Percentiles rank a stretch among this genome's conserved stretches.
Conservation (phyloP, 2,113 vertebrate species). For the Sturnus vulgaris region DNA sequence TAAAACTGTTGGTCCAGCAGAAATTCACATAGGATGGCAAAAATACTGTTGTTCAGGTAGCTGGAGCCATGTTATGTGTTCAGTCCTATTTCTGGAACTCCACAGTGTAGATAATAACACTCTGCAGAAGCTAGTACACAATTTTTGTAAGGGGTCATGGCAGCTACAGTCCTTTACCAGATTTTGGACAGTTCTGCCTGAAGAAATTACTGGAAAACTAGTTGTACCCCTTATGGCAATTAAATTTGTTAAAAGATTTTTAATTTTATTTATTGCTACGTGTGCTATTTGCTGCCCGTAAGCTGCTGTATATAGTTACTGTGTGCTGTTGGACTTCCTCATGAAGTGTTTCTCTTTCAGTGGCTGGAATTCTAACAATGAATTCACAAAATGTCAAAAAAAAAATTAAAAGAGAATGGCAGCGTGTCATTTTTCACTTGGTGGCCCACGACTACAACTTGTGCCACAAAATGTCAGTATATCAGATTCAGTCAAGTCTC, state of each 20-base stretch:
- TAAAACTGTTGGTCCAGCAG: neutral
- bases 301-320: neutral
- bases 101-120: rapidly evolving
- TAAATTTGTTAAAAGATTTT: neutral
- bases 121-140: neutral
- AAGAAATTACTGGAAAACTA: neutral
- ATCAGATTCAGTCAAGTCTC: neutral
- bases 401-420: neutral
- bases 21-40: neutral
- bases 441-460: neutral
- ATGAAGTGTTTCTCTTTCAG: neutral
- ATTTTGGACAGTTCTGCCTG: neutral
- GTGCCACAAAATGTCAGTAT: neutral
- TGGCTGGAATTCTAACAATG: neutral
- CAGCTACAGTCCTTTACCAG: neutral
- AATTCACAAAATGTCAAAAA: neutral
- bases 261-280: neutral
- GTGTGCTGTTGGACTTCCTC: neutral
- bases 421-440: neutral
- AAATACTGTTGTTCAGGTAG: neutral
- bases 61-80: neutral
- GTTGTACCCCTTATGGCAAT: neutral
- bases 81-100: neutral
- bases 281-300: neutral
- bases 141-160: neutral